These are phyloP conservation scores for Junco hyemalis DNA, from an alignment of 2,113 vertebrate species.

Conservation along the genomic window DNA sequence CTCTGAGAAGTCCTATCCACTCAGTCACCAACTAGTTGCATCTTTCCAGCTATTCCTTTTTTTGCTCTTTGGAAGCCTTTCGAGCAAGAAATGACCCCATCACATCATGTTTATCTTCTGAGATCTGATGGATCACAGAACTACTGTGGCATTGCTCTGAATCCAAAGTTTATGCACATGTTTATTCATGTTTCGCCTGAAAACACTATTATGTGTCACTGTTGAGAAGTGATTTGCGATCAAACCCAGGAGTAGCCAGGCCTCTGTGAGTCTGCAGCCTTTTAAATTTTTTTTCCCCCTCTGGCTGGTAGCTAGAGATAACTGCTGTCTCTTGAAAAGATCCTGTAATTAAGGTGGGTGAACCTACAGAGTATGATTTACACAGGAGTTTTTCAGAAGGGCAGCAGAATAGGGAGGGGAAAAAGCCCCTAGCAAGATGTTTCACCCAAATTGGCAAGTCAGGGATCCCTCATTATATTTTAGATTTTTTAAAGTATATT, in stretches of 20 bases:
- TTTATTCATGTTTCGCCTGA: not conserved
- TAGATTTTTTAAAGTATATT: not conserved
- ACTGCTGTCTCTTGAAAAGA: not conserved
- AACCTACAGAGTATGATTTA: not conserved
- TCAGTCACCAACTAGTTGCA: not conserved
- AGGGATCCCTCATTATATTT: not conserved
- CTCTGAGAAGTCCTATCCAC: not conserved
- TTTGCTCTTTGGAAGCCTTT: not conserved
- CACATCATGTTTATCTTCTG: not conserved
- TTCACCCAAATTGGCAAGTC: not conserved
- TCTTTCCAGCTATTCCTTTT: not conserved
- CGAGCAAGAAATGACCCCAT: not conserved
- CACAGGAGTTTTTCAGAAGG: not conserved
- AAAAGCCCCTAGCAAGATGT: not conserved
- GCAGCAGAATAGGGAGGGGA: not conserved
- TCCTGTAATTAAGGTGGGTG: not conserved
- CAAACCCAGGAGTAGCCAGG: not conserved
- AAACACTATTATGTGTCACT: not conserved
- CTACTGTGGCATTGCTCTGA: not conserved
- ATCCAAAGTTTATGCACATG: not conserved
- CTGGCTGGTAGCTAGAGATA: not conserved
- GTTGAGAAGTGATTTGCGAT: not conserved
- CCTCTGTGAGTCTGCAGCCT: not conserved
- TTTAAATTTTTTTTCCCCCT: fast-evolving
- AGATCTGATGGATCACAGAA: not conserved